A percentile compares a stretch with the other conserved stretches of the same genome.
Conservation (phyloP, 2,888 invertebrate species). For the Phortica magna region DNA sequence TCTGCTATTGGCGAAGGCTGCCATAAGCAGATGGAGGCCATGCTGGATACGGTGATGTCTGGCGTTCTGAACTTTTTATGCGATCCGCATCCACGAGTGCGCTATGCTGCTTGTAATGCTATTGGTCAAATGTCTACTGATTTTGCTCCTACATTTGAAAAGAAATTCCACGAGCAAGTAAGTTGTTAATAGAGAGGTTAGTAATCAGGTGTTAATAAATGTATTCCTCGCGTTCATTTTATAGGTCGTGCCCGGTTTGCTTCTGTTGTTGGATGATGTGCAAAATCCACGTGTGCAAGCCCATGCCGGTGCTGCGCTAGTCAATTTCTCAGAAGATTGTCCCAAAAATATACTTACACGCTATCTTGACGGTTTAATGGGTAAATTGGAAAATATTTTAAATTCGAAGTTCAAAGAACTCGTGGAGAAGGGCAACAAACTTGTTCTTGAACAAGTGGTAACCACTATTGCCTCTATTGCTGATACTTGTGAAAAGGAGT, state of each 20-base stretch:
- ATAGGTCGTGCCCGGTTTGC: slow-evolving; percentile 91
- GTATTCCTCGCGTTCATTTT: not conserved
- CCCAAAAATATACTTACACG: slow-evolving; percentile 94
- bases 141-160: slow-evolving; percentile 97
- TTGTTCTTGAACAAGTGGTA: slow-evolving; percentile 97
- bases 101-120: slow-evolving; percentile 99
- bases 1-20: slow-evolving; percentile 99
- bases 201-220: not conserved
- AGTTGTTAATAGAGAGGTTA: slow-evolving; percentile 14
- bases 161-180: slow-evolving; percentile 94
- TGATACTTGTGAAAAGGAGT: slow-evolving; percentile 98
- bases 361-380: slow-evolving; percentile 95
- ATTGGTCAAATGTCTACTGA: slow-evolving; percentile 99
- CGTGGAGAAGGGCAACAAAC: slow-evolving; percentile 94
- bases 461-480: slow-evolving; percentile 99
- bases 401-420: slow-evolving; percentile 96
- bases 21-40: slow-evolving; percentile 97
- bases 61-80: slow-evolving; percentile 91
- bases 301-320: slow-evolving; percentile 94
- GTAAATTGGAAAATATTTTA: slow-evolving; percentile 92
- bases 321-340: slow-evolving; percentile 99
- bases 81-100: slow-evolving; percentile 82
- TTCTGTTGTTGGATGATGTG: slow-evolving; percentile 93
- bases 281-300: slow-evolving; percentile 93
- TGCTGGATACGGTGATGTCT: slow-evolving; percentile 95